phyloP scores from a whole-genome alignment of 2,888 invertebrate species.

The Conomelus anceps region DNA sequence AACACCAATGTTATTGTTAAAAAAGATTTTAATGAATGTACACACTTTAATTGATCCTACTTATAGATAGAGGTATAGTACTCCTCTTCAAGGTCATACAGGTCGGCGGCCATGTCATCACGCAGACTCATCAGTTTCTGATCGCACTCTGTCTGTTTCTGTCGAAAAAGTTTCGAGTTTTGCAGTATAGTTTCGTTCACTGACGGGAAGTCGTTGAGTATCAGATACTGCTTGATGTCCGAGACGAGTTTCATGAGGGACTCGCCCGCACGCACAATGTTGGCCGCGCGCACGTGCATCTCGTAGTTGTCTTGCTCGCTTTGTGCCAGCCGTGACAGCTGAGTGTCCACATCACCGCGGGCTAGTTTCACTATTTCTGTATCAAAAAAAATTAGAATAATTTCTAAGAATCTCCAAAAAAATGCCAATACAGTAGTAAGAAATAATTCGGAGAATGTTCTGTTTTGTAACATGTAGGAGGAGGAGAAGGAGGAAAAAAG shows the following conservation, averaged over 20 bases:
- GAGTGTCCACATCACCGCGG: slow-evolving; percentile 84
- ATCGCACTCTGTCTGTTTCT: slow-evolving; percentile 88
- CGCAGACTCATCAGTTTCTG: slow-evolving; percentile 83
- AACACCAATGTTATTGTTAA: too few species aligned
- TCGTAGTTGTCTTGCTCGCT: slow-evolving; percentile 93
- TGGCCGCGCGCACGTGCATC: slow-evolving; percentile 94
- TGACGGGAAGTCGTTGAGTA: slow-evolving; percentile 95
- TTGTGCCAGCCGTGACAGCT: slow-evolving; percentile 82
- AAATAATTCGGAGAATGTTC: too few species aligned
- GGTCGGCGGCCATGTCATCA: slow-evolving; percentile 92
- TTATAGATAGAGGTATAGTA: slow-evolving; percentile 83
- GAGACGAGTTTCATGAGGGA: slow-evolving; percentile 95
- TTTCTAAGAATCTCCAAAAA: too few species aligned
- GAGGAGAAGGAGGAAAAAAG: too few species aligned
- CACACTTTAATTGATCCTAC: too few species aligned
- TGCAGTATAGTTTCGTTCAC: slow-evolving; percentile 96
- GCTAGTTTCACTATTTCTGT: slow-evolving; percentile 83
- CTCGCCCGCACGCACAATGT: slow-evolving; percentile 95
- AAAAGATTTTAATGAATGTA: too few species aligned
- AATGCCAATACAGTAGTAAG: too few species aligned
- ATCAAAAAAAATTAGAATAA: too few species aligned
- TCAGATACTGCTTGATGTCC: slow-evolving; percentile 95
- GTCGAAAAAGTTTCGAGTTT: slow-evolving; percentile 81
- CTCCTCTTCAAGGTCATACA: slow-evolving; percentile 88
- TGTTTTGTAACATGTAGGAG: too few species aligned